phyloP scores from a whole-genome alignment of 2,888 invertebrate genomes.

The Priocnemis perturbator region DNA sequence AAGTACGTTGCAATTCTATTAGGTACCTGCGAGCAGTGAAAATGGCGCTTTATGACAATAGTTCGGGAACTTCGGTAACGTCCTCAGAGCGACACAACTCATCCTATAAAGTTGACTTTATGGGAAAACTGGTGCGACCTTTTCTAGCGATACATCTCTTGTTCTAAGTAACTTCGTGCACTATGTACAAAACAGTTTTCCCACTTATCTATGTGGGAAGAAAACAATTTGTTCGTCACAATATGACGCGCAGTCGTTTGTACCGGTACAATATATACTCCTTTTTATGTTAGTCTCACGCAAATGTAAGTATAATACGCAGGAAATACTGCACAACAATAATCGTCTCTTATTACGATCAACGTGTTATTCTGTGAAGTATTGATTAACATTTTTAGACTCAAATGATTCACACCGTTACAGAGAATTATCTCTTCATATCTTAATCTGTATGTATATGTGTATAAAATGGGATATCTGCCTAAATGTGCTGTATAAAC shows the following conservation, averaged over 20 bases:
- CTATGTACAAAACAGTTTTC: background rate
- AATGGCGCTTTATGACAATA: slow-evolving; percentile 56
- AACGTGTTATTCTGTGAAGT: too few species aligned
- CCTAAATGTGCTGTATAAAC: too few species aligned
- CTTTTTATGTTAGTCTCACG: too few species aligned
- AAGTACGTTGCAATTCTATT: slow-evolving; percentile 52
- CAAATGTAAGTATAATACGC: too few species aligned
- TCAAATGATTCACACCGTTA: too few species aligned
- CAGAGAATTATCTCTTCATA: too few species aligned
- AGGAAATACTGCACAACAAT: too few species aligned
- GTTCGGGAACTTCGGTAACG: slow-evolving; percentile 56
- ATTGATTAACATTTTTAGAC: too few species aligned
- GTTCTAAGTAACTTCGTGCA: slow-evolving; percentile 19
- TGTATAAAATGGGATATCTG: too few species aligned
- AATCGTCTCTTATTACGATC: too few species aligned
- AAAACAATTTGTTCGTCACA: background rate
- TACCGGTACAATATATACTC: background rate
- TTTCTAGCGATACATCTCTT: slow-evolving; percentile 33
- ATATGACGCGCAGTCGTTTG: background rate
- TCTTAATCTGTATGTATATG: too few species aligned
- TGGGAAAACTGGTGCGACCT: slow-evolving; percentile 44
- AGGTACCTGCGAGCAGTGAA: slow-evolving; percentile 48
- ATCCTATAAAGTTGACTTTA: slow-evolving; percentile 52
- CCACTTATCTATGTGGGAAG: background rate
- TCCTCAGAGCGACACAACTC: slow-evolving; percentile 44